These are phyloP conservation scores for Capricornis sumatraensis DNA, from an alignment of 2,113 vertebrate species.

Conservation along the genomic window DNA sequence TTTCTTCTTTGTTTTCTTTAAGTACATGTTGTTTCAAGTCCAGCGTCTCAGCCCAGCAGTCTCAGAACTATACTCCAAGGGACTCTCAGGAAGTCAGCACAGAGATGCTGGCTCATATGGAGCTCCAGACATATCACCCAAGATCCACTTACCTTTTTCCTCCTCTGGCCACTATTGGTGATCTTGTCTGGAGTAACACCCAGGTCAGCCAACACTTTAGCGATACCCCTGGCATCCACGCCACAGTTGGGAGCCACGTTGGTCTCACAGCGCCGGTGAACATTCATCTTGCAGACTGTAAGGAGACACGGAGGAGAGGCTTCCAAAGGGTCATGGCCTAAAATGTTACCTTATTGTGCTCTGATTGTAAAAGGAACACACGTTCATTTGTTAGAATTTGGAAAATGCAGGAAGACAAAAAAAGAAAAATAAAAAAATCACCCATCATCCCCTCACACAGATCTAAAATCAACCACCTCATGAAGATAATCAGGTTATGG, in stretches of 20 bases:
- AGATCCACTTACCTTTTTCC: constrained; percentile 90
- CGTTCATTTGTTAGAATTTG: not conserved
- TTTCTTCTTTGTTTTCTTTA: not conserved
- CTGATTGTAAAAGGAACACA: not conserved
- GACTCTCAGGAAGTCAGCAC: not conserved
- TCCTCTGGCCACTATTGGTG: constrained; percentile 93
- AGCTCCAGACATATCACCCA: not conserved
- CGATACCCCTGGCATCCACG: constrained; percentile 96
- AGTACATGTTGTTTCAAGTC: not conserved
- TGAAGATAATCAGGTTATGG: not conserved
- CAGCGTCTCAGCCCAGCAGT: not conserved
- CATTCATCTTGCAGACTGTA: constrained; percentile 99
- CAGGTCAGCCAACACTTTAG: constrained; percentile 96
- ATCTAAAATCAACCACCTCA: not conserved
- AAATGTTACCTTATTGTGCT: not conserved
- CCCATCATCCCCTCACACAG: not conserved
- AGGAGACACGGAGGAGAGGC: constrained; percentile 2
- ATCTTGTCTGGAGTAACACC: constrained; percentile 99
- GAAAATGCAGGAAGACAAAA: not conserved
- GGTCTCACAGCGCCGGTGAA: constrained; percentile 95
- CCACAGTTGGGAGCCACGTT: constrained; percentile 98
- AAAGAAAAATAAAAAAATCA: not conserved
- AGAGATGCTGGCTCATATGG: not conserved
- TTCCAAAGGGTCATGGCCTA: not conserved
- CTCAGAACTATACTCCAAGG: not conserved